Base-by-base conservation (phyloP, 2,888 invertebrate genomes). In the Agrochola circellaris region DNA sequence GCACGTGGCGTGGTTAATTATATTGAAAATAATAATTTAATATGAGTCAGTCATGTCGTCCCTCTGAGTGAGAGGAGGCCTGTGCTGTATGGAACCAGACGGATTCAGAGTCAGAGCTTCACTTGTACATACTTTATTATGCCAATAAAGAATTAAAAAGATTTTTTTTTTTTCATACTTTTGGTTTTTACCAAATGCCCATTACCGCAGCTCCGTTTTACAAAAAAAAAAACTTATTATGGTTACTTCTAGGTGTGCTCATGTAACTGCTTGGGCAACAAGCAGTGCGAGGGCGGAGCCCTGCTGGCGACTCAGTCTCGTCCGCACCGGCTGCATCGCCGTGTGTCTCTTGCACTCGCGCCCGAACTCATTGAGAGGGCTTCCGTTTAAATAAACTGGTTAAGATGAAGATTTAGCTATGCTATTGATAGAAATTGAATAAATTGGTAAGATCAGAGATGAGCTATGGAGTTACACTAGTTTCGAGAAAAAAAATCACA, bases 181-280 rank as follows among this genome's bases (percentile, higher is more conserved):
- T 34, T 34, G 34, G 4, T 34, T 34, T 34, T 34, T 45, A 45
- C n/a, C n/a, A n/a, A n/a, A n/a, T n/a, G n/a, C n/a, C n/a, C n/a
- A n/a, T n/a, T n/a, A n/a, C n/a, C n/a, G 48, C 48, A 51, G 51
- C 13, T 45, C 45, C 13, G 23, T 48, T 48, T 5, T 15, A 30
- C 13, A 67, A 51, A 23, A 48, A 23, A 48, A 20, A 26, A 48
- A 8, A 0, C 13, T 8, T 15, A 23, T 15, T 13, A 26, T 26
- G 13, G 5, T 67, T 87, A 86, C 2, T 48, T 75, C 17, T n/a
- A 96, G 96, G 96, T 97, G 51, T 97, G 96, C 75, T 97, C 97
- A 8, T 97, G 96, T 89, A 96, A 96, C 92, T 97, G 97, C 82
- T 92, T 97, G 60, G 97, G 97, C 83, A 96, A 95, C 91, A 97